Evolutionary conservation across 2,888 invertebrate genomes (phyloP).

Genomic region (Leptinotarsa rubiginosa): DNA sequence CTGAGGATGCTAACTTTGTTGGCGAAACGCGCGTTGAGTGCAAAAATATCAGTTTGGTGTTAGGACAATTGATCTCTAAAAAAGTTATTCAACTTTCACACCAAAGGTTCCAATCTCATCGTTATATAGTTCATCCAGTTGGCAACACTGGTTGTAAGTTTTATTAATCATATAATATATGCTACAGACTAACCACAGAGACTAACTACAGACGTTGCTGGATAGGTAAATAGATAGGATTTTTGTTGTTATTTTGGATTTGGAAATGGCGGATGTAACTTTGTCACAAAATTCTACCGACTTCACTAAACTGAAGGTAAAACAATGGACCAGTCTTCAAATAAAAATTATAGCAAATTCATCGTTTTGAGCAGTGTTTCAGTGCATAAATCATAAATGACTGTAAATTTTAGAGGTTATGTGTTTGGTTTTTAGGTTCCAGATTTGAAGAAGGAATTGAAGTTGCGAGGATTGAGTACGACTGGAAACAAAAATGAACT

Average conservation of each 20-base stretch:
- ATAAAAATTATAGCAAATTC: background rate
- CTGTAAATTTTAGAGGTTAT: constrained; percentile 45
- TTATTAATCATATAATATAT: too few relatives aligned
- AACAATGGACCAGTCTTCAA: constrained; percentile 5
- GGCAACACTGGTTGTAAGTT: too few relatives aligned
- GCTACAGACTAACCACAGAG: too few relatives aligned
- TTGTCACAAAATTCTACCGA: constrained; percentile 50
- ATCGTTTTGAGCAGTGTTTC: too few relatives aligned
- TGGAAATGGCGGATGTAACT: constrained; percentile 54
- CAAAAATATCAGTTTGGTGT: too few relatives aligned
- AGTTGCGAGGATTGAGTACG: constrained; percentile 78
- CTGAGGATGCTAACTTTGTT: too few relatives aligned
- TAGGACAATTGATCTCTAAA: too few relatives aligned
- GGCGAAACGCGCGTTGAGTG: too few relatives aligned
- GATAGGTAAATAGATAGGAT: background rate
- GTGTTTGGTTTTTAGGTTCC: constrained; percentile 73
- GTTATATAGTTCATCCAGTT: too few relatives aligned
- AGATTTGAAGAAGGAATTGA: constrained; percentile 85
- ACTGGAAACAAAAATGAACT: constrained; percentile 87
- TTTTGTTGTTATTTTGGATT: constrained; percentile 33
- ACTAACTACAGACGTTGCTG: too few relatives aligned
- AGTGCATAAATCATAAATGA: background rate
- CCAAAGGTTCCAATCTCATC: too few relatives aligned
- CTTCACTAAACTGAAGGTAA: constrained; percentile 60
- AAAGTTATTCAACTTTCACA: too few relatives aligned